These are phyloP conservation scores for Aphaenogaster floridana DNA, from an alignment of 1,140 invertebrate genomes.

Conservation along the genomic window DNA sequence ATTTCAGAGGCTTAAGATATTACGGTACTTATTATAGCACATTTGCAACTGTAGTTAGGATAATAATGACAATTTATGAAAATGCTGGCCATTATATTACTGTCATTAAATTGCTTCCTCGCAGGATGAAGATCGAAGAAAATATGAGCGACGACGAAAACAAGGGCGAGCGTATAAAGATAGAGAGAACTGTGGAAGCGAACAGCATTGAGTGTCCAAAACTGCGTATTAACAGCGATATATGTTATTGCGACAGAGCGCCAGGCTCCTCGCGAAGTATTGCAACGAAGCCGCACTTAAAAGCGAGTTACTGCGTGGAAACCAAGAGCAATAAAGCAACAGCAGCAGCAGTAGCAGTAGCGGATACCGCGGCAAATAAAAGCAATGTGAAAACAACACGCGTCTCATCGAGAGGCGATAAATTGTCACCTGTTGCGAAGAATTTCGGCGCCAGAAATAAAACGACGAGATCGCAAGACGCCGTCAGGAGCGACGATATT, in stretches of 20 bases:
- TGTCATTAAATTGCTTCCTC: neutral
- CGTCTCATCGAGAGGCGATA: constrained; percentile 42
- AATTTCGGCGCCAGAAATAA: constrained; percentile 38
- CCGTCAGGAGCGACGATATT: constrained; percentile 18
- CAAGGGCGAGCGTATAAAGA: constrained; percentile 34
- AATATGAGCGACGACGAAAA: constrained; percentile 30
- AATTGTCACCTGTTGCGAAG: constrained; percentile 59
- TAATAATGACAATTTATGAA: neutral
- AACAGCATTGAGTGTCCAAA: constrained; percentile 5
- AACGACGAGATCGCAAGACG: constrained; percentile 23
- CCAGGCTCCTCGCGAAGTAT: constrained; percentile 72
- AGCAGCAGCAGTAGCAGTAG: constrained; percentile 1
- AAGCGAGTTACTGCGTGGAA: constrained; percentile 72
- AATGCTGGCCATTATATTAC: neutral
- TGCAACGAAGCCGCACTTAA: constrained; percentile 74
- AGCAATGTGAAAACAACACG: constrained; percentile 32
- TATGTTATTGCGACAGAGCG: constrained; percentile 78
- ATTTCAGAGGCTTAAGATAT: neutral
- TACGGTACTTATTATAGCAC: neutral
- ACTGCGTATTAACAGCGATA: constrained; percentile 35
- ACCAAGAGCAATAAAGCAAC: constrained; percentile 37
- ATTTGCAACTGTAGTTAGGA: neutral
- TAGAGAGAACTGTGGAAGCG: constrained; percentile 24
- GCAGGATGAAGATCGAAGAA: constrained; percentile 78
- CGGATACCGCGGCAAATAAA: constrained; percentile 38